A percentile compares a stretch with the other conserved stretches of the same genome.
phyloP scores from a whole-genome alignment of 2,113 vertebrate genomes.

The Alosa alosa region DNA sequence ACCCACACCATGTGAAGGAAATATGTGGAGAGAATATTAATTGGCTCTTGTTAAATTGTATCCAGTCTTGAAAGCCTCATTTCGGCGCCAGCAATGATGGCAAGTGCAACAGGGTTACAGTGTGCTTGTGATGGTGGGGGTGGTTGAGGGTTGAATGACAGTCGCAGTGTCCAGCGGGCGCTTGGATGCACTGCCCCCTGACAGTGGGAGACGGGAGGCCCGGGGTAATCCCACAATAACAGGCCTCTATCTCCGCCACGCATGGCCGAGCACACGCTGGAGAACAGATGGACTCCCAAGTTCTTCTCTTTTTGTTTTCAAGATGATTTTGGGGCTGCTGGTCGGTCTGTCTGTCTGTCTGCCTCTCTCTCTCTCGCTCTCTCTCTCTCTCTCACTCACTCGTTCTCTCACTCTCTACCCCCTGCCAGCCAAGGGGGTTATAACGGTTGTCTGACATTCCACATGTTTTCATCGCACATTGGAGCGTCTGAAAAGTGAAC shows the following conservation, averaged over 20 bases:
- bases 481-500: neutral
- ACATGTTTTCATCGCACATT: neutral
- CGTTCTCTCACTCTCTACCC: neutral
- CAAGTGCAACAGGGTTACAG: slow-evolving; percentile 7
- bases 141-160: slow-evolving; percentile 47
- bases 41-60: neutral
- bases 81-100: neutral
- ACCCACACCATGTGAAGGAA: neutral
- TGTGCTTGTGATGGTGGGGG: neutral
- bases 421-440: neutral
- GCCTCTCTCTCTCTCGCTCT: slow-evolving; percentile 33
- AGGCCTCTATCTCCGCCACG: slow-evolving; percentile 47
- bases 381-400: neutral
- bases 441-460: slow-evolving; percentile 15
- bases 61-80: neutral
- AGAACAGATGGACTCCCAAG: slow-evolving; percentile 66
- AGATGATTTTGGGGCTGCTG: slow-evolving; percentile 33
- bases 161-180: slow-evolving; percentile 37
- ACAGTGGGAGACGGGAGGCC: slow-evolving; percentile 58
- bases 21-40: neutral
- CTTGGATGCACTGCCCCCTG: slow-evolving; percentile 42
- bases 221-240: slow-evolving; percentile 59
- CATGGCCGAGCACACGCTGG: slow-evolving; percentile 59
- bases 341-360: neutral
- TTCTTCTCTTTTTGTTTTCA: slow-evolving; percentile 59